These are phyloP conservation scores for Cheilosia impressa DNA, from an alignment of 2,888 invertebrate genomes.

Conservation along the genomic window DNA sequence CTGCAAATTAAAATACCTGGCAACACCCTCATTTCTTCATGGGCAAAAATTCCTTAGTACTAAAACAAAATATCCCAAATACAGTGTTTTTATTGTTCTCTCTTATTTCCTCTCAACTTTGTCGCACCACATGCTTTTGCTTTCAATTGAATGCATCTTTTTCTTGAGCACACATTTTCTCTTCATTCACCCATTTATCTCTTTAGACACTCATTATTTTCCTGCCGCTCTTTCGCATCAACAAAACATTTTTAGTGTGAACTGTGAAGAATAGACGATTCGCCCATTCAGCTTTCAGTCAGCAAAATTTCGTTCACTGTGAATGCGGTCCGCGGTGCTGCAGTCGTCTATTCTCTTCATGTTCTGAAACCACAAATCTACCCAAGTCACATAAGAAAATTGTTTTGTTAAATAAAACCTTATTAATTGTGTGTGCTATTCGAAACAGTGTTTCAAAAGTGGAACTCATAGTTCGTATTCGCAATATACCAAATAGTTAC, in stretches of 20 bases:
- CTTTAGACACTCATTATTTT: neutral
- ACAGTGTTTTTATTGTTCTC: too few species aligned
- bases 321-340: conserved; percentile 65
- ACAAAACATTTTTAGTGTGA: conserved; percentile 61
- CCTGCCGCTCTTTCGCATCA: conserved; percentile 23
- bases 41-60: too few species aligned
- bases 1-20: too few species aligned
- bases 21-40: too few species aligned
- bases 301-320: conserved; percentile 68
- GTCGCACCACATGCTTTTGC: neutral
- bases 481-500: conserved; percentile 6
- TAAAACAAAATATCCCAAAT: too few species aligned
- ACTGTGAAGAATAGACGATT: conserved; percentile 32
- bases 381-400: conserved; percentile 63
- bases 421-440: conserved; percentile 39
- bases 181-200: conserved; percentile 1
- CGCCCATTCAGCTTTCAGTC: conserved; percentile 74
- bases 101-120: too few species aligned
- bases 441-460: conserved; percentile 14
- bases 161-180: neutral
- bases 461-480: conserved; percentile 9
- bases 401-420: conserved; percentile 51
- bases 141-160: neutral
- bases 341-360: conserved; percentile 61
- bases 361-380: conserved; percentile 52